Evolutionary conservation across 1,140 invertebrate genomes (phyloP).

Genomic region (Rhyzopertha dominica): DNA sequence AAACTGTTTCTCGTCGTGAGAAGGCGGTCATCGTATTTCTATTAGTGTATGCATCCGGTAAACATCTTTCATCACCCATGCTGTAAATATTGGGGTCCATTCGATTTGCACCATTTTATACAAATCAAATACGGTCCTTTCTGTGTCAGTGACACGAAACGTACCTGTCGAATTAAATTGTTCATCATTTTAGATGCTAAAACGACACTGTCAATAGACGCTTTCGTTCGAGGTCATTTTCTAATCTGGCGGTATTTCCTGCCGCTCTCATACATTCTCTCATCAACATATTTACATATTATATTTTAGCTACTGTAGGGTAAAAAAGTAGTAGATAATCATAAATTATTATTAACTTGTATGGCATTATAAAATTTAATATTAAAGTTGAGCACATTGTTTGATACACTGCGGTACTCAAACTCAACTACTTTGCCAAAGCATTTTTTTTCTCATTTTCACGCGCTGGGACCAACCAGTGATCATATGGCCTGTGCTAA

Average conservation of each 20-base stretch:
- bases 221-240: slow-evolving; percentile 13
- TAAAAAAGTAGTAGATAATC: slow-evolving; percentile 23
- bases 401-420: slow-evolving; percentile 22
- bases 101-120: slow-evolving; percentile 36
- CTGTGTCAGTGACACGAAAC: slow-evolving; percentile 30
- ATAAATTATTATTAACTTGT: slow-evolving; percentile 23
- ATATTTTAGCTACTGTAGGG: slow-evolving; percentile 34
- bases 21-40: slow-evolving; percentile 37
- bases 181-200: slow-evolving; percentile 31
- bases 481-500: too few species aligned
- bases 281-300: slow-evolving; percentile 29
- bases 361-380: too few species aligned
- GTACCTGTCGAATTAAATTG: slow-evolving; percentile 27
- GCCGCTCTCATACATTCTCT: slow-evolving; percentile 7
- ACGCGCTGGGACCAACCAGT: too few species aligned
- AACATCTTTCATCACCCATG: slow-evolving; percentile 25
- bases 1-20: slow-evolving; percentile 55
- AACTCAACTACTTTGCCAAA: too few species aligned
- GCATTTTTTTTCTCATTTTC: too few species aligned
- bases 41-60: slow-evolving; percentile 24
- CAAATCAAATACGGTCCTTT: slow-evolving; percentile 27
- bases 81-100: slow-evolving; percentile 38
- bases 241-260: slow-evolving; percentile 2
- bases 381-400: slow-evolving; percentile 18
- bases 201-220: too few species aligned